These are phyloP conservation scores for Decapterus maruadsi DNA, from an alignment of 2,797 vertebrate genomes.

Conservation along the genomic window DNA sequence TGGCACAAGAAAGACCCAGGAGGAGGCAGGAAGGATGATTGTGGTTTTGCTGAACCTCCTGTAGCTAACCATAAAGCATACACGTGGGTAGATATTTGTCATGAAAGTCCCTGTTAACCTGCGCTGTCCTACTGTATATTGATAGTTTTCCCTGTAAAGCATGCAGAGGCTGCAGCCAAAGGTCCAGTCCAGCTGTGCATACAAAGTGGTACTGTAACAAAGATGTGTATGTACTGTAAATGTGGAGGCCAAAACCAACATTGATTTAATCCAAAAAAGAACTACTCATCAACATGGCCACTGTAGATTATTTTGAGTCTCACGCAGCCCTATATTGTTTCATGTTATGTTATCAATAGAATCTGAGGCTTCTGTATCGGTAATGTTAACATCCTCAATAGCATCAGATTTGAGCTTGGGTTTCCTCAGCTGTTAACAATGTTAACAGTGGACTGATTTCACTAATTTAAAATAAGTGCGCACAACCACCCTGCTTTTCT, in stretches of 20 bases:
- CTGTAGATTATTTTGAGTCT: constrained; percentile 4
- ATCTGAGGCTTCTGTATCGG: not conserved
- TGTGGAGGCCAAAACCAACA: not conserved
- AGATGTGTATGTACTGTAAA: not conserved
- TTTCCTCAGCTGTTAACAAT: not conserved
- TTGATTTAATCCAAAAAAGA: not conserved
- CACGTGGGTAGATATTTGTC: constrained; percentile 39
- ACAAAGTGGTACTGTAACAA: not conserved
- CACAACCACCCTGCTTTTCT: too few species aligned
- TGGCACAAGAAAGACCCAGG: constrained; percentile 61
- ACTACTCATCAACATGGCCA: not conserved
- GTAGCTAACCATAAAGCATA: constrained; percentile 55
- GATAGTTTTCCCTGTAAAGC: constrained; percentile 8
- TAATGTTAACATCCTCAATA: not conserved
- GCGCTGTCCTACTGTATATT: not conserved
- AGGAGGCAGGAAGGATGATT: constrained; percentile 62
- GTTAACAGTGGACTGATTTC: not conserved
- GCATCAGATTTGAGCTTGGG: not conserved
- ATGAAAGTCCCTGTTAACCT: constrained; percentile 25
- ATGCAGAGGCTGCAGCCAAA: not conserved
- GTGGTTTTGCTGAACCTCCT: constrained; percentile 62
- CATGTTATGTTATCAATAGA: not conserved
- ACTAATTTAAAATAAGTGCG: not conserved
- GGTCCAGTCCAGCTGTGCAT: not conserved
- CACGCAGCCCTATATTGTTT: not conserved